phyloP scores from a whole-genome alignment of 1,140 invertebrate species.

The Drosophila pachea region DNA sequence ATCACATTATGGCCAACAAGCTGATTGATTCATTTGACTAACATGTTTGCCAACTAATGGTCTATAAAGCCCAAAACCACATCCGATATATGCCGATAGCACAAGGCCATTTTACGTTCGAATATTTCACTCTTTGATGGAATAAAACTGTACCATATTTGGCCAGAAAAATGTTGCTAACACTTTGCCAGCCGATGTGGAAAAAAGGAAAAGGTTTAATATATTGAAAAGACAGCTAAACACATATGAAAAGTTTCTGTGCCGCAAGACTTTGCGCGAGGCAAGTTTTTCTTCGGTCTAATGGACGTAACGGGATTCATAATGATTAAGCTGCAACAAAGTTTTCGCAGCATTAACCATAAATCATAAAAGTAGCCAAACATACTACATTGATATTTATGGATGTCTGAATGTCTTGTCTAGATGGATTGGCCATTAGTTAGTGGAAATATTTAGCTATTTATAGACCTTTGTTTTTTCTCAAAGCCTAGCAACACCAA shows the following conservation, averaged over 20 bases:
- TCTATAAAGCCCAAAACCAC: background rate
- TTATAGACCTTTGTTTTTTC: too few relatives aligned
- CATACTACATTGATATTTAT: too few relatives aligned
- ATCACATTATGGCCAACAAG: slow-evolving; percentile 12
- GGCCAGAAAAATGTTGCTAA: too few relatives aligned
- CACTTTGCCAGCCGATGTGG: too few relatives aligned
- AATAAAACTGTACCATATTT: too few relatives aligned
- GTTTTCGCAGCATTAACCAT: background rate
- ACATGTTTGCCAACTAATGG: background rate
- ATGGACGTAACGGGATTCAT: background rate
- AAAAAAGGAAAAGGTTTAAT: background rate
- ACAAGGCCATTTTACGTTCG: too few relatives aligned
- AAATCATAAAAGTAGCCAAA: background rate
- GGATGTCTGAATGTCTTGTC: too few relatives aligned
- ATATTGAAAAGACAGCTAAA: background rate
- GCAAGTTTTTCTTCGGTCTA: background rate
- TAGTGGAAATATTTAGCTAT: too few relatives aligned
- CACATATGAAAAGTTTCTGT: background rate
- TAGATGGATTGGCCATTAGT: too few relatives aligned
- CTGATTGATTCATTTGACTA: background rate
- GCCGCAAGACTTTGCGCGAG: background rate
- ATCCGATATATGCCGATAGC: too few relatives aligned
- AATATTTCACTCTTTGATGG: too few relatives aligned
- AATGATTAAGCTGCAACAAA: background rate
- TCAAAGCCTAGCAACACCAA: too few relatives aligned